Base-by-base conservation (phyloP, 2,888 invertebrate species). In the Perizoma affinitatum region DNA sequence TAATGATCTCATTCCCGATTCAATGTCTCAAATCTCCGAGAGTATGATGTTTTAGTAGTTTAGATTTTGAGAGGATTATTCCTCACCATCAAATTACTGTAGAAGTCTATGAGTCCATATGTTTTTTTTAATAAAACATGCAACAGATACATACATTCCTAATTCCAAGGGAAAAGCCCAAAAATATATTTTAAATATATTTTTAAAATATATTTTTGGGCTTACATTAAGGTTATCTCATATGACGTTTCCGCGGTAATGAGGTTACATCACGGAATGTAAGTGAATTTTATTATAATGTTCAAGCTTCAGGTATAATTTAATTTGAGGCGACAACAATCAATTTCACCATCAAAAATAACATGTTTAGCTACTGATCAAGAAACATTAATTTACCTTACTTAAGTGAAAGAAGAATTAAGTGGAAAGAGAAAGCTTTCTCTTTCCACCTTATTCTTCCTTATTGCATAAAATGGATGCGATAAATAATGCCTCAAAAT, bases 201-300 rank as follows among this genome's bases (percentile, higher is more conserved):
- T 43, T 61, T n/a, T n/a, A 50, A 50, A 8, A 43, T 33, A 35
- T 57, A 45, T 40, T 8, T 5, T 57, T 61, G 22, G 47, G 34
- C 11, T 35, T 40, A 47, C 33, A 34, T 59, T 52, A 56, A 34
- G 52, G 44, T 53, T 52, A 56, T 61, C 56, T 49, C 52, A 53
- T 61, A 56, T 56, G 61, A 61, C 61, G 52, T 52, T 49, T 45
- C n/a, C 7, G 48, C 7, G 33, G 47, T 61, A 53, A 56, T 40
- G 55, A 61, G 52, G 48, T 61, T 56, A 9, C 48, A 61, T 52
- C 61, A 56, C 56, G 56, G 9, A 55, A 60, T 51, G 42, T 51
- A 60, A 60, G 55, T 60, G 54, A 47, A 55, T 54, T 60, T 55
- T 34, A 50, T n/a, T 38, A 59, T 55, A 57, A 50, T 45, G 46